phyloP scores from a whole-genome alignment of 2,888 invertebrate genomes.

The Mesorhabditis spiculigera region DNA sequence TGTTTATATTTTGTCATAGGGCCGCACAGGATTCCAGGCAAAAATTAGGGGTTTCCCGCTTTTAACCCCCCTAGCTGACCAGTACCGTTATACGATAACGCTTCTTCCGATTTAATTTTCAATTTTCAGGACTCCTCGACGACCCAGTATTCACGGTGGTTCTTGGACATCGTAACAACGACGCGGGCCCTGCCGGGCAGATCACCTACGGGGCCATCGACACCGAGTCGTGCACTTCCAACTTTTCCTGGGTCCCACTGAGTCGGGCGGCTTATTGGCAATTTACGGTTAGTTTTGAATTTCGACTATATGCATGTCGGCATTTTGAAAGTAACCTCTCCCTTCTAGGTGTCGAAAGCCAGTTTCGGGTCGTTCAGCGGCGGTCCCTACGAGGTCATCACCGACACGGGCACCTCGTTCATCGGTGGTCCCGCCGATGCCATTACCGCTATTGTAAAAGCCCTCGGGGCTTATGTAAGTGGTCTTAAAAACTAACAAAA shows the following conservation, averaged over 20 bases:
- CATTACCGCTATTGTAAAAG: not conserved
- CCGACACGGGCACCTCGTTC: conserved; percentile 5
- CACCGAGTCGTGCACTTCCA: conserved; percentile 21
- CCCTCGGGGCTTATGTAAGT: not conserved
- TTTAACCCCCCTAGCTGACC: no score
- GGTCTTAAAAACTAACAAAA: no score
- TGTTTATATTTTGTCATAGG: no score
- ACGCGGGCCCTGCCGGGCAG: conserved; percentile 22
- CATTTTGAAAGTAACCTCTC: no score
- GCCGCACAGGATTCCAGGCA: no score
- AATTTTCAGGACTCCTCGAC: conserved; percentile 19
- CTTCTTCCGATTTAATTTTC: no score
- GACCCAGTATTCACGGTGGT: conserved; percentile 31
- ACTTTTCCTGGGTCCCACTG: conserved; percentile 15
- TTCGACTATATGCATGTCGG: not conserved
- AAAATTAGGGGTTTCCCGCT: no score
- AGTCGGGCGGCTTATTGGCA: not conserved
- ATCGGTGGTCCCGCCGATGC: not conserved
- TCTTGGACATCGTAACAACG: conserved; percentile 18
- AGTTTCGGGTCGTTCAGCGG: not conserved
- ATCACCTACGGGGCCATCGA: conserved; percentile 52
- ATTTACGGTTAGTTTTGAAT: not conserved
- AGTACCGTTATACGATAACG: no score
- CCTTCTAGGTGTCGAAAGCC: conserved; percentile 13
- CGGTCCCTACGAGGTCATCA: not conserved